A percentile compares a stretch with the other conserved stretches of the same genome.
These are phyloP conservation scores for Scytalopus superciliaris DNA, from an alignment of 2,113 vertebrate species.

Conservation along the genomic window DNA sequence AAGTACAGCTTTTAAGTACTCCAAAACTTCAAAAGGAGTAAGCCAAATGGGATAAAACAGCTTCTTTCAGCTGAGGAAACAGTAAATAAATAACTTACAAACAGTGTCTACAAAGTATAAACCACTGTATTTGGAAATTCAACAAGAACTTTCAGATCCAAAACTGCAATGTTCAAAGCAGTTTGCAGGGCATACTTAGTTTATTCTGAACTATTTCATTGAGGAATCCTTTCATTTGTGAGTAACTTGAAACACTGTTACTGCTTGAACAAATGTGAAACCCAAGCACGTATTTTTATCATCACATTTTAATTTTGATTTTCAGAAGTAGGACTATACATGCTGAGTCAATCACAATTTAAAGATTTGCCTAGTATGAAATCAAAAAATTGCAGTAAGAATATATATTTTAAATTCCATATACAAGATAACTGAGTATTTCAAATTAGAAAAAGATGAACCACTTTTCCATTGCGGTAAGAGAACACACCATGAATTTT, in stretches of 20 bases:
- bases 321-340: not conserved
- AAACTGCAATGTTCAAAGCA: not conserved
- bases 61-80: not conserved
- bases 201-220: not conserved
- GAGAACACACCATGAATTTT: slow-evolving; percentile 46
- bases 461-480: slow-evolving; percentile 27
- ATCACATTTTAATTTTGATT: not conserved
- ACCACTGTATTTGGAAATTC: not conserved
- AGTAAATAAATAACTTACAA: not conserved
- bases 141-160: not conserved
- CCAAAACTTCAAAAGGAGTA: not conserved
- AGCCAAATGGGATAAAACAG: not conserved
- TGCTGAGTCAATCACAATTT: not conserved
- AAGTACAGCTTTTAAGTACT: not conserved
- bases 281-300: not conserved
- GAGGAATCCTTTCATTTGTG: not conserved
- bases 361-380: not conserved
- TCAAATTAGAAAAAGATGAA: slow-evolving; percentile 32
- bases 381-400: not conserved
- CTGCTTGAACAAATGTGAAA: not conserved
- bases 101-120: not conserved
- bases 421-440: not conserved
- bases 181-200: not conserved
- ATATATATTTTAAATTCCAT: not conserved
- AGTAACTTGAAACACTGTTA: not conserved